Evolutionary conservation across 2,888 invertebrate genomes (phyloP), one percentile per base, ranked within the genome.

Genomic region (Notodonta ziczac): DNA sequence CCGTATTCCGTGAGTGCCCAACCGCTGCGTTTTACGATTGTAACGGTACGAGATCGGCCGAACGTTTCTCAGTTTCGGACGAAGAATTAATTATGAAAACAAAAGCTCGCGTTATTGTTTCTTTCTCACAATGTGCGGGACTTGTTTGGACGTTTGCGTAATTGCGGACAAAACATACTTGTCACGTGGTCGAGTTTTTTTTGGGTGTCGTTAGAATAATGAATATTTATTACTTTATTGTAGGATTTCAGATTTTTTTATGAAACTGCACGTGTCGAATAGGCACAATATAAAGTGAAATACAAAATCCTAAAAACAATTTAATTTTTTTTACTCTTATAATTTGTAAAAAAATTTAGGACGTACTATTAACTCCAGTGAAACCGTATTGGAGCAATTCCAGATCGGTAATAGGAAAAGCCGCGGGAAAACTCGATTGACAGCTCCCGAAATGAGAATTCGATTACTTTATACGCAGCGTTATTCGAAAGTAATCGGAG

Each of bases 111-210:
- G 86, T 86, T 89, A 88, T 91, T 90, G 91, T 91, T 87, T 88
- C 83, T 85, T 35, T 83, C 74, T 78, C 73, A 85, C 83, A 84
- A 88, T 80, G 78, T 78, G 74, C 74, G 69, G 78, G 81, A 80
- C 80, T 63, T 92, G 89, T 93, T 93, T 92, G 84, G 91, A 92
- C 90, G 76, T 86, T 90, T 93, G 93, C 92, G 93, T 93, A 89
- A 91, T 90, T 85, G 84, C 76, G 68, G 75, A 85, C 84, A 84
- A 85, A 87, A 86, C 81, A 84, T 76, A 78, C 69, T 72, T 69
- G 82, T 81, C 81, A 84, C 69, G 76, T 81, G 82, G 77, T 76
- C 62, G 48, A 46, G 56, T 72, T 66, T 73, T 73, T 59, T 60
- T 68, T 63, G 16, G 6, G 39, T 54, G n/a, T 39, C n/a, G 39